Conservation (phyloP, 2,113 vertebrate species). For the Perca fluviatilis region DNA sequence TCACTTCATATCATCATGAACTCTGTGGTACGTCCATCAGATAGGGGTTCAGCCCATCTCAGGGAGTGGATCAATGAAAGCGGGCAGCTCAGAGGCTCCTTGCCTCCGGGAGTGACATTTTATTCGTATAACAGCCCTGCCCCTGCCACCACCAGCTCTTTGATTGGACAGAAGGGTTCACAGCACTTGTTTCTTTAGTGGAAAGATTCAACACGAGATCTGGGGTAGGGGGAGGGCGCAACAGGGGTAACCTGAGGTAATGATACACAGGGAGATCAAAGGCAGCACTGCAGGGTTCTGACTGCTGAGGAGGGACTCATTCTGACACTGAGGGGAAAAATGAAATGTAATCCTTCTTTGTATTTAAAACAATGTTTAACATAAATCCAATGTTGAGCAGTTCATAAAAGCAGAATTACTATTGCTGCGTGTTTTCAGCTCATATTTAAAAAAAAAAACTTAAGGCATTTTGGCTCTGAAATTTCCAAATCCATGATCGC, state of each 20-base stretch:
- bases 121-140: conserved; percentile 41
- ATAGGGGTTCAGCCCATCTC: conserved; percentile 15
- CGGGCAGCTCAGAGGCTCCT: conserved; percentile 19
- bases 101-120: conserved; percentile 37
- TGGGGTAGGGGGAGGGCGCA: not conserved
- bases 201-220: conserved; percentile 39
- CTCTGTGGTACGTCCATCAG: conserved; percentile 24
- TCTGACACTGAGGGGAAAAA: not conserved
- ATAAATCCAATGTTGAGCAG: not conserved
- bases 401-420: not conserved
- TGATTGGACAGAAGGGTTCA: conserved; percentile 39
- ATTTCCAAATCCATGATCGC: not conserved
- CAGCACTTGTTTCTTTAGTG: conserved; percentile 44
- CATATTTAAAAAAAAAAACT: not conserved
- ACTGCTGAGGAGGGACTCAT: conserved; percentile 26
- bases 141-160: conserved; percentile 17
- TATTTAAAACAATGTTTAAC: not conserved
- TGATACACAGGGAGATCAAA: conserved; percentile 38
- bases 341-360: not conserved
- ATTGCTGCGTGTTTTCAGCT: no score
- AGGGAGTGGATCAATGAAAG: conserved; percentile 41
- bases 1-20: conserved; percentile 18
- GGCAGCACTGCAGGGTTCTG: conserved; percentile 39
- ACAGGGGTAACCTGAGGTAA: conserved; percentile 45
- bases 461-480: not conserved